phyloP scores from a whole-genome alignment of 2,113 vertebrate species.

The Eolophus roseicapilla region DNA sequence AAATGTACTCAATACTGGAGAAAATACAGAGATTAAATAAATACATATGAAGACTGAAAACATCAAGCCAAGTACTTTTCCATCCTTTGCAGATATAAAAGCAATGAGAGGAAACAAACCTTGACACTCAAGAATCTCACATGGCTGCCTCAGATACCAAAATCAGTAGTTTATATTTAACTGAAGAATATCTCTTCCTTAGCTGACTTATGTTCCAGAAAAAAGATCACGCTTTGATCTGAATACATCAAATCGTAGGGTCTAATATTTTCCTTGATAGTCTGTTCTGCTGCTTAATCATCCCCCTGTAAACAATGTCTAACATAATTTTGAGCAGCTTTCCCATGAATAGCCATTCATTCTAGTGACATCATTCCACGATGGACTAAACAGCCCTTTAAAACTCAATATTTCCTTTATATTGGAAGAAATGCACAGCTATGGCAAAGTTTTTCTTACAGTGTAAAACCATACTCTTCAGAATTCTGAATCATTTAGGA shows the following conservation, averaged over 20 bases:
- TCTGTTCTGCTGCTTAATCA: not conserved
- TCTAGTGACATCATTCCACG: not conserved
- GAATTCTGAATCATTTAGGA: not conserved
- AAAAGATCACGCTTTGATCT: not conserved
- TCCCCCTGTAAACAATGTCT: not conserved
- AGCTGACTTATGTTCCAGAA: not conserved
- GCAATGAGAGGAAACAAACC: not conserved
- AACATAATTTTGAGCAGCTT: not conserved
- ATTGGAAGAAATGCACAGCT: not conserved
- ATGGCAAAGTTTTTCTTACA: not conserved
- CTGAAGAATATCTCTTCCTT: not conserved
- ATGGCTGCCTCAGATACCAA: not conserved
- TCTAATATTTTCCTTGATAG: not conserved
- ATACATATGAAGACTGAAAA: not conserved
- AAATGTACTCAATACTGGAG: not conserved
- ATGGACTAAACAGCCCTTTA: not conserved
- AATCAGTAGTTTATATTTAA: not conserved
- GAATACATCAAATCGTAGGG: not conserved
- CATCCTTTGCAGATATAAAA: not conserved
- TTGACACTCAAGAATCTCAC: not conserved
- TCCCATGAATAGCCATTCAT: not conserved
- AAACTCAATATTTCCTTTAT: not conserved
- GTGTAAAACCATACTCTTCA: not conserved
- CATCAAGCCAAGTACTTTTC: not conserved
- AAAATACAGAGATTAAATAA: not conserved